Evolutionary conservation across 2,888 invertebrate species (phyloP).

Genomic region (Fissipunctia ypsillon): DNA sequence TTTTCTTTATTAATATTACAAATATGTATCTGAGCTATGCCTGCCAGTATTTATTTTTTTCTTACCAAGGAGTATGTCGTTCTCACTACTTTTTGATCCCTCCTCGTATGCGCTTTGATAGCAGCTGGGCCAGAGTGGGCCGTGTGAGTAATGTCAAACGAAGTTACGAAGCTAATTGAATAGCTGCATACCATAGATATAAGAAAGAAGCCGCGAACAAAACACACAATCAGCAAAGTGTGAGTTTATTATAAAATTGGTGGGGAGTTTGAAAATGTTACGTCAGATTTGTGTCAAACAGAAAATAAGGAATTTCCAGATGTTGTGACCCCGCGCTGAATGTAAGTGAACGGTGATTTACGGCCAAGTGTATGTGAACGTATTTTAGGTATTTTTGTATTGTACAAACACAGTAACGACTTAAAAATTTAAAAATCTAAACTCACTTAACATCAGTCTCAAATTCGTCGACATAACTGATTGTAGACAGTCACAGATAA

Average conservation of each 20-base stretch:
- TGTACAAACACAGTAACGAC: conserved; percentile 69
- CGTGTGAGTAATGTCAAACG: conserved; percentile 25
- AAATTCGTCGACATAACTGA: conserved; percentile 74
- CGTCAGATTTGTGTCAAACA: conserved; percentile 35
- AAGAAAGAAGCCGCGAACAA: too few species aligned
- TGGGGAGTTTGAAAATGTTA: conserved; percentile 6
- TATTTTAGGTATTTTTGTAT: conserved; percentile 61
- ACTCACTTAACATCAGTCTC: conserved; percentile 87
- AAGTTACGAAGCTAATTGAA: conserved; percentile 13
- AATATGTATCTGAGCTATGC: too few species aligned
- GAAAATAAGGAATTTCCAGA: conserved; percentile 23
- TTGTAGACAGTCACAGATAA: conserved; percentile 67
- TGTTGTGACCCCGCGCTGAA: conserved; percentile 65
- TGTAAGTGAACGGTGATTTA: conserved; percentile 59
- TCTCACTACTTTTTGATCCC: too few species aligned
- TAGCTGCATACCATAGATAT: too few species aligned
- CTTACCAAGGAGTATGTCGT: too few species aligned
- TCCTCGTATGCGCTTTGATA: too few species aligned
- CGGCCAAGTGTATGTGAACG: conserved; percentile 65
- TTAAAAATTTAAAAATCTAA: conserved; percentile 77
- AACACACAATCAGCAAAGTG: too few species aligned
- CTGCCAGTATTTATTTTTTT: too few species aligned
- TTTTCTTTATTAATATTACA: too few species aligned
- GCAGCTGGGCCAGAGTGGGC: not conserved
- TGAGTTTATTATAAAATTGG: too few species aligned